Percentiles rank a stretch among this genome's conserved stretches.
Conservation (phyloP, 2,797 vertebrate species). For the Falco biarmicus region DNA sequence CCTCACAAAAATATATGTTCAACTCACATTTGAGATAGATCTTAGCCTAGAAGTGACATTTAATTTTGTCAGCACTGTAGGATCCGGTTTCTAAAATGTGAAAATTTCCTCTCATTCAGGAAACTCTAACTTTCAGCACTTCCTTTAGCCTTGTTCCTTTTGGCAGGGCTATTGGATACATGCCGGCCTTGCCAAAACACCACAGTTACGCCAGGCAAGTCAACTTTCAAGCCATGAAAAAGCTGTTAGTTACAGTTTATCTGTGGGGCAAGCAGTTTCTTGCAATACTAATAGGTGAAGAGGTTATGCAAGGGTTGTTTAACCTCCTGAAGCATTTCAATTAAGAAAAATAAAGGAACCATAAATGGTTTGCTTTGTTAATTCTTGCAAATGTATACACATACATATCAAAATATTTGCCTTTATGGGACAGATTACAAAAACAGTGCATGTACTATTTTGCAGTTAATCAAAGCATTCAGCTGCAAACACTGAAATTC, state of each 20-base stretch:
- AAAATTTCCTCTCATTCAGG: background rate
- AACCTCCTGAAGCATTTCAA: background rate
- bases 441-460: background rate
- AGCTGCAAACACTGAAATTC: background rate
- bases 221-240: background rate
- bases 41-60: background rate
- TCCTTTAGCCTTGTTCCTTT: background rate
- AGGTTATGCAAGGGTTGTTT: background rate
- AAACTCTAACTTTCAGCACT: background rate
- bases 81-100: background rate
- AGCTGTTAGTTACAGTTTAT: background rate
- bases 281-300: background rate
- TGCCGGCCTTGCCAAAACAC: background rate
- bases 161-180: background rate
- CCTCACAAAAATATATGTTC: background rate
- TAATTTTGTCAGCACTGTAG: background rate
- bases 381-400: background rate
- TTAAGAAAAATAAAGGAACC: background rate
- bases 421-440: background rate
- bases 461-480: background rate
- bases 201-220: background rate
- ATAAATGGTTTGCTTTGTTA: background rate
- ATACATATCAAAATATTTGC: background rate
- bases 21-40: fast-evolving
- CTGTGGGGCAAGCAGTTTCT: background rate